Conservation (phyloP, 1,140 invertebrate genomes). For the Drosophila baimaii region DNA sequence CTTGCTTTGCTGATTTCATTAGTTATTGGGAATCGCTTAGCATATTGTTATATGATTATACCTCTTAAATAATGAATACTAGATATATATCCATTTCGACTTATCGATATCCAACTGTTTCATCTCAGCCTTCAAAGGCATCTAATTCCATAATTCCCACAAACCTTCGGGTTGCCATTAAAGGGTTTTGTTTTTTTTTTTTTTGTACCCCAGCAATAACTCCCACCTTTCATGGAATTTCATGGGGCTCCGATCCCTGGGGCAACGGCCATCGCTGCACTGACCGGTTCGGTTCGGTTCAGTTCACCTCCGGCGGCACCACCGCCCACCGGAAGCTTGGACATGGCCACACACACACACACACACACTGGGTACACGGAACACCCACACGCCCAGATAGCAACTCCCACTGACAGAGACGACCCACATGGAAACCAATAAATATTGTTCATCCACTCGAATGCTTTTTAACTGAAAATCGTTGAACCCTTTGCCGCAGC, state of each 20-base stretch:
- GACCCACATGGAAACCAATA: slow-evolving; percentile 77
- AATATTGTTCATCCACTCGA: slow-evolving; percentile 82
- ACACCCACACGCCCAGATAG: slow-evolving; percentile 15
- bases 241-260: slow-evolving; percentile 10
- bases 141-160: slow-evolving; percentile 36
- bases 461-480: slow-evolving; percentile 79
- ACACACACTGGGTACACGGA: neutral
- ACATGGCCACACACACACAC: slow-evolving; percentile 24
- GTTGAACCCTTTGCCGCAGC: slow-evolving; percentile 75
- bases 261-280: slow-evolving; percentile 16
- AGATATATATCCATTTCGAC: neutral
- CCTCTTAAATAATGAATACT: too few relatives aligned
- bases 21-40: too few relatives aligned
- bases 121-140: slow-evolving; percentile 9
- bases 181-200: neutral
- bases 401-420: slow-evolving; percentile 42
- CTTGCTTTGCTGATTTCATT: too few relatives aligned
- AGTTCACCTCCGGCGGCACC: slow-evolving; percentile 26
- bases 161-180: slow-evolving; percentile 7
- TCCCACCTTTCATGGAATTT: slow-evolving; percentile 9
- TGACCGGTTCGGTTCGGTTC: slow-evolving; percentile 27
- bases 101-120: neutral
- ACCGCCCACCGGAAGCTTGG: slow-evolving; percentile 37
- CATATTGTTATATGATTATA: too few relatives aligned
- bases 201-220: slow-evolving; percentile 2